phyloP scores from a whole-genome alignment of 2,113 vertebrate species.

The Chrysochloris asiatica region DNA sequence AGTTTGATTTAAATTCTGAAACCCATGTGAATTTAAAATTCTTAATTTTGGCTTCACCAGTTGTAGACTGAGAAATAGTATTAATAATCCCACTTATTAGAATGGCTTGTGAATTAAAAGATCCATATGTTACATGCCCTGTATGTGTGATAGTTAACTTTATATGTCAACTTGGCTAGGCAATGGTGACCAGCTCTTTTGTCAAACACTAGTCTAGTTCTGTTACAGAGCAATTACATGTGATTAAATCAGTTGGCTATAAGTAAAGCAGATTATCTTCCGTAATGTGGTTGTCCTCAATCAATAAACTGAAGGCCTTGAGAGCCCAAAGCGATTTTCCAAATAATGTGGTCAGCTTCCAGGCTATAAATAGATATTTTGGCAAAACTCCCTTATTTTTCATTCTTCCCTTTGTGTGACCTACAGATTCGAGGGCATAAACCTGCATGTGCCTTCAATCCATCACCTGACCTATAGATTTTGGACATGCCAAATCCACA shows the following conservation, averaged over 20 bases:
- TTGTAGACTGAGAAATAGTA: conserved; percentile 6
- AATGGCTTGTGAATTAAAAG: conserved; percentile 18
- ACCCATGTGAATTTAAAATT: not conserved
- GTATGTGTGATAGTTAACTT: not conserved
- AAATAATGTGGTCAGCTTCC: not conserved
- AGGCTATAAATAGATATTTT: not conserved
- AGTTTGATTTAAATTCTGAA: not conserved
- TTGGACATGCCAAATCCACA: not conserved
- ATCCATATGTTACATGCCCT: not conserved
- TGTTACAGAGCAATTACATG: not conserved
- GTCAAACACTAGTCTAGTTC: not conserved
- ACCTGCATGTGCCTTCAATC: not conserved
- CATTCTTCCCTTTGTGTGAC: not conserved
- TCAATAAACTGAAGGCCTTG: not conserved
- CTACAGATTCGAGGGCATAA: not conserved
- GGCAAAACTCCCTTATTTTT: not conserved
- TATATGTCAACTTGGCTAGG: not conserved
- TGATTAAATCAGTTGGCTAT: not conserved
- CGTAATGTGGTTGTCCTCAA: not conserved
- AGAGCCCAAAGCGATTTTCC: not conserved
- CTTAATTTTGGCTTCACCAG: not conserved
- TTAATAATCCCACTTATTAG: not conserved
- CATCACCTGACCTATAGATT: not conserved
- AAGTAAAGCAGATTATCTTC: not conserved
- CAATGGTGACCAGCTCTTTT: not conserved